These are phyloP conservation scores for Sphinx pinastri DNA, from an alignment of 2,888 invertebrate species.

Conservation along the genomic window DNA sequence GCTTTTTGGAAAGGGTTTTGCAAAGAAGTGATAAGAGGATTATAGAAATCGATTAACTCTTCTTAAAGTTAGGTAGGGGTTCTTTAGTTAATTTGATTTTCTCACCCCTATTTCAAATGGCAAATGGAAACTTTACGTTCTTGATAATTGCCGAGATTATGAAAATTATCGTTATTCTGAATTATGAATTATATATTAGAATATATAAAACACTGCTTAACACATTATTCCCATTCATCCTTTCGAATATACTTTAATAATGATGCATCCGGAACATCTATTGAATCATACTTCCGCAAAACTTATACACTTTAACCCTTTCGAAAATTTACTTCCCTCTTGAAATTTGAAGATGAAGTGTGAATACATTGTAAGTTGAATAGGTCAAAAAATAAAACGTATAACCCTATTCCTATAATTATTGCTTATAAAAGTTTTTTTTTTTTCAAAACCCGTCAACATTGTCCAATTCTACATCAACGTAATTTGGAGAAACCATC, in stretches of 20 bases:
- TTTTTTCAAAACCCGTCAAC: no score
- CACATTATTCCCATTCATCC: no score
- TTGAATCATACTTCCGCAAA: slow-evolving; percentile 15
- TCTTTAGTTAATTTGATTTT: slow-evolving; percentile 1
- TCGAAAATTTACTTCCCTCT: slow-evolving; percentile 53
- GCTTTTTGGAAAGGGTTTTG: not conserved
- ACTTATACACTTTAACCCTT: slow-evolving; percentile 29
- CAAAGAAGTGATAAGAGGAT: not conserved
- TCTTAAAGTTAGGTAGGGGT: not conserved
- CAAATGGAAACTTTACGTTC: not conserved
- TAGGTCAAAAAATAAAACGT: not conserved
- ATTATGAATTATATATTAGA: no score
- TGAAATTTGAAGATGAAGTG: slow-evolving; percentile 32
- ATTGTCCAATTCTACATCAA: no score
- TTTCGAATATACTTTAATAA: not conserved
- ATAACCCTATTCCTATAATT: not conserved
- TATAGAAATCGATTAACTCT: not conserved
- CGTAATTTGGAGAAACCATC: no score
- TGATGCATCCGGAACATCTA: slow-evolving; percentile 13
- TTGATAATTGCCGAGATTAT: not conserved
- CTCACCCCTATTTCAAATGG: slow-evolving; percentile 3
- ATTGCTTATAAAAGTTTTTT: not conserved
- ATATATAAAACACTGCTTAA: no score
- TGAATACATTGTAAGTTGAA: not conserved
- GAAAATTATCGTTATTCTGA: not conserved